phyloP scores from a whole-genome alignment of 92 coral and sea anemone genomes.

The Porites cylindrica region DNA sequence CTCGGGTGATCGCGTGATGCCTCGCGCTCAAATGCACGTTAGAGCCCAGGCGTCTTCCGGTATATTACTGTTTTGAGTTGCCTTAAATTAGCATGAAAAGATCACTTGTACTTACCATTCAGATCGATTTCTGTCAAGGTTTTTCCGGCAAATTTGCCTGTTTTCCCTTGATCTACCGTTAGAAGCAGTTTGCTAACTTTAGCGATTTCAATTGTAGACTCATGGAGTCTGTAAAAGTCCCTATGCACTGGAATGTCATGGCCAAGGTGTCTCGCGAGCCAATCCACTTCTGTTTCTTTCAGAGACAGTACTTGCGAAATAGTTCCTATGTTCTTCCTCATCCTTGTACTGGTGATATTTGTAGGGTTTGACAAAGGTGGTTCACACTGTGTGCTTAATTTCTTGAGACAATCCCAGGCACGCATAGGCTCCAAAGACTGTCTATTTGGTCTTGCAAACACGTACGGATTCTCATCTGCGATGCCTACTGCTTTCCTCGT shows the following conservation, averaged over 20 bases:
- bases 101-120: no score
- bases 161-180: no score
- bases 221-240: slow-evolving; percentile 68
- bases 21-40: no score
- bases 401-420: slow-evolving; percentile 44
- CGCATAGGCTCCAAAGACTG: slow-evolving; percentile 38
- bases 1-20: no score
- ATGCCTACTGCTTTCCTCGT: slow-evolving; percentile 53
- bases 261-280: slow-evolving; percentile 77
- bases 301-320: slow-evolving; percentile 58
- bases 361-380: slow-evolving; percentile 35
- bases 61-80: no score
- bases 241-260: slow-evolving; percentile 62
- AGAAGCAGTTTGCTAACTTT: slow-evolving; percentile 67
- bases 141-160: no score
- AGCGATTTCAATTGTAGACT: slow-evolving; percentile 58
- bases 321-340: slow-evolving; percentile 59
- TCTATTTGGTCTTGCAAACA: slow-evolving; percentile 58
- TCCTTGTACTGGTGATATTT: slow-evolving; percentile 46
- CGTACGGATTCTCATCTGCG: slow-evolving; percentile 44
- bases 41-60: no score
- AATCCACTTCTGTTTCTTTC: slow-evolving; percentile 65
- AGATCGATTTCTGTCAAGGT: no score
- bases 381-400: slow-evolving; percentile 33
- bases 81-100: no score